Evolutionary conservation across 2,797 vertebrate genomes (phyloP).

Genomic region (Myoxocephalus aenaeus): DNA sequence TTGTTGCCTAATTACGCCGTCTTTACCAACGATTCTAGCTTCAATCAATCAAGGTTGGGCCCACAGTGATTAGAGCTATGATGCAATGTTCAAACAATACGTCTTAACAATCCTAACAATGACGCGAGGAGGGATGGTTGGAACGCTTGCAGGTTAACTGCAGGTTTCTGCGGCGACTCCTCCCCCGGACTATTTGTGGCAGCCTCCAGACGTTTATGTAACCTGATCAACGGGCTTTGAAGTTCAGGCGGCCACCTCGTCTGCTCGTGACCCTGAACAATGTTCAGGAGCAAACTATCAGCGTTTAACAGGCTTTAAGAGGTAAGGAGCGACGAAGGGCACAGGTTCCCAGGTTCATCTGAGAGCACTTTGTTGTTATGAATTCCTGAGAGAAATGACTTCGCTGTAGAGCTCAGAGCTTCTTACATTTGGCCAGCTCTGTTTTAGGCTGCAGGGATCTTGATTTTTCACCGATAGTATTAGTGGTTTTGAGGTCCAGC

Average conservation of each 20-base stretch:
- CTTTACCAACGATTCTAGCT: background rate
- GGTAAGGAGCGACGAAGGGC: background rate
- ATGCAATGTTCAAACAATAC: background rate
- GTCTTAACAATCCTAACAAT: background rate
- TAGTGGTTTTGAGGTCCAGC: background rate
- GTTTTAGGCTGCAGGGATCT: background rate
- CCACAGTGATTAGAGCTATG: background rate
- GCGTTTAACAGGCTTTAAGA: background rate
- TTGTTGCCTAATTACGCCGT: background rate
- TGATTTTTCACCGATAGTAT: background rate
- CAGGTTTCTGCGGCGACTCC: background rate
- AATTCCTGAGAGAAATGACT: background rate
- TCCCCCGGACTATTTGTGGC: constrained; percentile 15
- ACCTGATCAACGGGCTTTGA: constrained; percentile 64
- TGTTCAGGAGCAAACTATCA: background rate
- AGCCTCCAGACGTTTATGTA: constrained; percentile 67
- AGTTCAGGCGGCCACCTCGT: constrained; percentile 46
- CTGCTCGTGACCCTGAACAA: constrained; percentile 38
- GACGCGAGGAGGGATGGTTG: background rate
- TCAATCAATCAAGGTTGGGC: background rate
- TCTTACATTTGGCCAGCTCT: background rate
- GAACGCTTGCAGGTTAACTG: background rate
- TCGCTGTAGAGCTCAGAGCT: background rate
- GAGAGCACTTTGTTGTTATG: background rate
- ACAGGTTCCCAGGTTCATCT: background rate